Evolutionary conservation across 2,888 invertebrate genomes (phyloP).

Genomic region (Escarpia spicata): DNA sequence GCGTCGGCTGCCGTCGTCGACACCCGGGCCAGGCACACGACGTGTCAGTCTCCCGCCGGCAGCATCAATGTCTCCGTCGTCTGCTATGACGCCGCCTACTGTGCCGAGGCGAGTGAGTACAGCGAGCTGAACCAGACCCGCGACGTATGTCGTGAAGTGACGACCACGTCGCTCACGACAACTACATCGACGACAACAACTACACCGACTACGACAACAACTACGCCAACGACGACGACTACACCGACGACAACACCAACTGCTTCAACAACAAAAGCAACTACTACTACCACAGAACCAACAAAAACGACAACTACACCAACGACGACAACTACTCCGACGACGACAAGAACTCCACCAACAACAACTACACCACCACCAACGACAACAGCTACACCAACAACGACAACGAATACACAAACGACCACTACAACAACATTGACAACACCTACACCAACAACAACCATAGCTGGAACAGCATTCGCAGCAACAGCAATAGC

Average conservation of each 20-base stretch:
- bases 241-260: neutral
- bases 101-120: neutral
- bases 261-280: neutral
- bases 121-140: neutral
- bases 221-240: neutral
- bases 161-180: neutral
- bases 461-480: neutral
- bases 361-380: neutral
- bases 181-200: neutral
- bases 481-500: neutral
- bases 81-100: neutral
- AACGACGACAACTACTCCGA: neutral
- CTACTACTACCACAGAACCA: neutral
- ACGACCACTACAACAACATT: neutral
- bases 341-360: neutral
- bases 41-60: neutral
- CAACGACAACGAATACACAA: neutral
- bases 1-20: neutral
- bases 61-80: neutral
- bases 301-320: neutral
- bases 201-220: neutral
- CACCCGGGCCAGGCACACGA: neutral
- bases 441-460: neutral
- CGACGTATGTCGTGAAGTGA: neutral
- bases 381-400: neutral